Evolutionary conservation across 2,797 vertebrate genomes (phyloP).

Genomic region (Labeo calbasu): DNA sequence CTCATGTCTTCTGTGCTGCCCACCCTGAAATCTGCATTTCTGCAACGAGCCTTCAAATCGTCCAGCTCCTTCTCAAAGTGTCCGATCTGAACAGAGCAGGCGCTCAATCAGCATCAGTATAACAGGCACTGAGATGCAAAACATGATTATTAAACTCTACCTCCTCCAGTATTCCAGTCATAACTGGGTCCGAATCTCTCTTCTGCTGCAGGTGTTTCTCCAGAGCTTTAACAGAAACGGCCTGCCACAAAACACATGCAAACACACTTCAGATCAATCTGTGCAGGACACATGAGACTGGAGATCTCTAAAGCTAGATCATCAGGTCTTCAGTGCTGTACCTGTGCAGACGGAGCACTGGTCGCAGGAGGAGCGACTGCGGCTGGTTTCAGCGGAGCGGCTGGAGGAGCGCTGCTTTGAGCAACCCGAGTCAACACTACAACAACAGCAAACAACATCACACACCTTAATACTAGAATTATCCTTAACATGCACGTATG

Average conservation of each 20-base stretch:
- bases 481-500: background rate
- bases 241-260: constrained; percentile 58
- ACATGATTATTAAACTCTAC: constrained; percentile 67
- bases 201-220: constrained; percentile 87
- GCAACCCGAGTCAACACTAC: constrained; percentile 71
- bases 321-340: constrained; percentile 46
- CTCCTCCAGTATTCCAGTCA: constrained; percentile 92
- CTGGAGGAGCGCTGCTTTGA: constrained; percentile 56
- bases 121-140: background rate
- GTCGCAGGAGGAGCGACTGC: constrained; percentile 71
- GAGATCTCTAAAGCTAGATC: background rate
- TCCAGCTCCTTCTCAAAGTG: constrained; percentile 96
- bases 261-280: background rate
- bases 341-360: constrained; percentile 79
- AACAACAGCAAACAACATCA: constrained; percentile 9
- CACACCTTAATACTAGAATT: background rate
- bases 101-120: background rate
- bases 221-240: constrained; percentile 69
- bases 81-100: constrained; percentile 78
- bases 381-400: constrained; percentile 79
- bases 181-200: constrained; percentile 89
- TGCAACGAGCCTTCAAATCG: constrained; percentile 86
- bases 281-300: background rate
- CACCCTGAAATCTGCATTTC: constrained; percentile 85
- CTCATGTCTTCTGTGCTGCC: constrained; percentile 89